Conservation (phyloP, 2,888 invertebrate species). For the Gastrophysa polygoni region DNA sequence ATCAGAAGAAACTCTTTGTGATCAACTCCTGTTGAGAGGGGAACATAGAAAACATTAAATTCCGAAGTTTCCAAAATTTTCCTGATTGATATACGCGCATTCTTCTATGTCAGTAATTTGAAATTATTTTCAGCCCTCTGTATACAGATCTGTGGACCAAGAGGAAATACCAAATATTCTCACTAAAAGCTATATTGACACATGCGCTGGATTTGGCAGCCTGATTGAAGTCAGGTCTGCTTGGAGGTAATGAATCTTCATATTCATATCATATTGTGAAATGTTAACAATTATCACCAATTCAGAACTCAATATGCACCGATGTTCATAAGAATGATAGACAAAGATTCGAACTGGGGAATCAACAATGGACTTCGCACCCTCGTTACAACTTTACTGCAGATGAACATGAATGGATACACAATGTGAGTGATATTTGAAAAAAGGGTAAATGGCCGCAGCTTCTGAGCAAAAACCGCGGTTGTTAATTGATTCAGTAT, state of each 20-base stretch:
- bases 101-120: background rate
- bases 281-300: conserved; percentile 12
- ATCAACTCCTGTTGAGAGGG: no score
- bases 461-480: no score
- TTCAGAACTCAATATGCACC: conserved; percentile 71
- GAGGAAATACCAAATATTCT: conserved; percentile 65
- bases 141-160: conserved; percentile 57
- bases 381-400: conserved; percentile 73
- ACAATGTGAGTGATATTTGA: conserved; percentile 51
- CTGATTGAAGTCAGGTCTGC: conserved; percentile 76
- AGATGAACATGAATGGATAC: conserved; percentile 62
- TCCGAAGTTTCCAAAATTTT: conserved; percentile 58
- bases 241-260: conserved; percentile 57
- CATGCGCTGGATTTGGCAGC: conserved; percentile 65
- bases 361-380: conserved; percentile 73
- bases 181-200: conserved; percentile 63
- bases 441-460: no score
- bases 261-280: background rate
- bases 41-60: no score
- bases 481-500: no score
- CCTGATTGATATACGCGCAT: conserved; percentile 37
- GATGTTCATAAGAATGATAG: conserved; percentile 77
- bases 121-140: conserved; percentile 48
- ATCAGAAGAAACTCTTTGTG: no score
- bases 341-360: conserved; percentile 76